These are phyloP conservation scores for Pseudococcus longispinus DNA, from an alignment of 2,888 invertebrate genomes.

Conservation along the genomic window DNA sequence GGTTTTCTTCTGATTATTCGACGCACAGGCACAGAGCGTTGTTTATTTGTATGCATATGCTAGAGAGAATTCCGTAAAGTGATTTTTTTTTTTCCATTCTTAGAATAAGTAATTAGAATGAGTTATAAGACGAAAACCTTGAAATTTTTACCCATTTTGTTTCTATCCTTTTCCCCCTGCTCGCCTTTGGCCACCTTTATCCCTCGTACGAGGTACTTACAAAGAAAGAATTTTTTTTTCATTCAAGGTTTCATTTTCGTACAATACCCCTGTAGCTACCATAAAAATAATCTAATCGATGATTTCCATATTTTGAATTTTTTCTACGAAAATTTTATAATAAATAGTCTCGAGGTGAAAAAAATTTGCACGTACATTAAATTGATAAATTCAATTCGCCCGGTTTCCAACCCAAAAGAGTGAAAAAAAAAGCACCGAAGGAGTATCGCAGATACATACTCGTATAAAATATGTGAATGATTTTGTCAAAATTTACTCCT, in stretches of 20 bases:
- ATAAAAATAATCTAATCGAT: neutral
- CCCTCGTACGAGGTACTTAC: too few relatives aligned
- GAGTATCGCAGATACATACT: neutral
- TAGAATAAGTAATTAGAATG: neutral
- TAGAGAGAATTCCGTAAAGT: neutral
- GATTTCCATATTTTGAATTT: conserved; percentile 37
- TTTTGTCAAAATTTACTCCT: neutral
- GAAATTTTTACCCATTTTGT: neutral
- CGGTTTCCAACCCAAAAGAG: neutral
- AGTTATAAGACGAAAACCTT: neutral
- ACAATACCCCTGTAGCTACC: conserved; percentile 18
- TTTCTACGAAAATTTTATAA: conserved; percentile 30
- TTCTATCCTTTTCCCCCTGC: neutral
- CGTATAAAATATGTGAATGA: neutral
- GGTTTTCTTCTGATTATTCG: neutral
- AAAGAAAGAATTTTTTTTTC: neutral
- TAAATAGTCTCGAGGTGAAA: neutral
- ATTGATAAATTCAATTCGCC: conserved; percentile 8
- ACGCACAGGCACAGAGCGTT: neutral
- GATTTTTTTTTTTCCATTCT: neutral
- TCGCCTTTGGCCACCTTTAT: too few relatives aligned
- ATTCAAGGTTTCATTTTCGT: neutral
- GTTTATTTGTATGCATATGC: neutral
- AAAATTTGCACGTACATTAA: neutral
- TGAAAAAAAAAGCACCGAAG: conserved; percentile 2